phyloP scores from a whole-genome alignment of 2,113 vertebrate genomes.

The Mobula birostris region DNA sequence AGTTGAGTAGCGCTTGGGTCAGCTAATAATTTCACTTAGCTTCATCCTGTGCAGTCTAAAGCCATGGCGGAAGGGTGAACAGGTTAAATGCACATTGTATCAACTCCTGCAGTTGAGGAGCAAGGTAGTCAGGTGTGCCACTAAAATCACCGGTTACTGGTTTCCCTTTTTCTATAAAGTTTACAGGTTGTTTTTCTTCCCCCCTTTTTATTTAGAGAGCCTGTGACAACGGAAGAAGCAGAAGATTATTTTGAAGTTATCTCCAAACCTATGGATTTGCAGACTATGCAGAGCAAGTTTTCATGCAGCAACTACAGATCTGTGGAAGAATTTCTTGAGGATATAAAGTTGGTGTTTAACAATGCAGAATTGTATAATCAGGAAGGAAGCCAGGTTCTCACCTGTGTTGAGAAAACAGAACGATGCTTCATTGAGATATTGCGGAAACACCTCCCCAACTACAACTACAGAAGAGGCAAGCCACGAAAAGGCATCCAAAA shows the following conservation, averaged over 20 bases:
- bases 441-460: slow-evolving; percentile 78
- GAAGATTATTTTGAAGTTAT: slow-evolving; percentile 90
- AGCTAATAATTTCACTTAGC: background rate
- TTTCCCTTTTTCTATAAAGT: background rate
- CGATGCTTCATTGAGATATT: slow-evolving; percentile 79
- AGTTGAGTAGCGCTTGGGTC: background rate
- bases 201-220: slow-evolving; percentile 67
- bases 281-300: slow-evolving; percentile 87
- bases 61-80: background rate
- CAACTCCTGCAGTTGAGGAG: background rate
- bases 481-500: slow-evolving; percentile 57
- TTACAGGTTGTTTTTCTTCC: slow-evolving; percentile 21
- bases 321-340: slow-evolving; percentile 76
- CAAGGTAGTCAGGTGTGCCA: background rate
- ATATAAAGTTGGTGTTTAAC: slow-evolving; percentile 86
- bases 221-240: slow-evolving; percentile 79
- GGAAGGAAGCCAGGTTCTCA: slow-evolving; percentile 74
- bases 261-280: slow-evolving; percentile 86
- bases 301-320: slow-evolving; percentile 73
- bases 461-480: slow-evolving; percentile 76
- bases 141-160: background rate
- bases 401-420: slow-evolving; percentile 84
- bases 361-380: slow-evolving; percentile 91
- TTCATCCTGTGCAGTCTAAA: background rate
- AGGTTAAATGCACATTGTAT: background rate